A percentile compares a stretch with the other conserved stretches of the same genome.
Evolutionary conservation across 2,113 vertebrate species (phyloP).

Genomic region (Cygnus atratus): DNA sequence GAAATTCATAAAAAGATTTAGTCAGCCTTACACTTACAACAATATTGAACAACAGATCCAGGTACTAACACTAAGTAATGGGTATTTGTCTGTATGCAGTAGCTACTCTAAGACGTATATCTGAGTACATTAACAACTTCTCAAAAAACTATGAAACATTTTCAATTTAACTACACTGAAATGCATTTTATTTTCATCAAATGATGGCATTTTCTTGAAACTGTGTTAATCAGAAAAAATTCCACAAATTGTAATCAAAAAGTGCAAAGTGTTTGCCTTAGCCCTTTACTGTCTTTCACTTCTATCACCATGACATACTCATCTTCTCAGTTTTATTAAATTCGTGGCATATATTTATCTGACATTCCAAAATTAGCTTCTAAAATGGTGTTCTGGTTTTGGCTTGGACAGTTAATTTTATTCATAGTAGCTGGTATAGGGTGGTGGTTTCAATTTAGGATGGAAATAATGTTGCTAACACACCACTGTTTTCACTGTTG

Average conservation of each 20-base stretch:
- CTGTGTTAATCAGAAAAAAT: neutral
- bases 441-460: neutral
- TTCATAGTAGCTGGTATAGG: neutral
- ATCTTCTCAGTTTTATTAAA: neutral
- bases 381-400: neutral
- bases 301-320: neutral
- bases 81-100: neutral
- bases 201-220: neutral
- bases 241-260: neutral
- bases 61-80: rapidly evolving
- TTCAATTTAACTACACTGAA: neutral
- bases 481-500: neutral
- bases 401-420: neutral
- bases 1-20: neutral
- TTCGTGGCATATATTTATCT: neutral
- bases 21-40: neutral
- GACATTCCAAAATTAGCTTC: neutral
- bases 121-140: neutral
- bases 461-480: neutral
- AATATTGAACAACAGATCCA: neutral
- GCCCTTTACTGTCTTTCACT: neutral
- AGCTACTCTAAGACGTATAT: neutral
- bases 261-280: neutral
- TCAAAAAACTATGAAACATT: neutral
- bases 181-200: neutral